Evolutionary conservation across 2,888 invertebrate species (phyloP).

Genomic region (Crossocerus cetratus): DNA sequence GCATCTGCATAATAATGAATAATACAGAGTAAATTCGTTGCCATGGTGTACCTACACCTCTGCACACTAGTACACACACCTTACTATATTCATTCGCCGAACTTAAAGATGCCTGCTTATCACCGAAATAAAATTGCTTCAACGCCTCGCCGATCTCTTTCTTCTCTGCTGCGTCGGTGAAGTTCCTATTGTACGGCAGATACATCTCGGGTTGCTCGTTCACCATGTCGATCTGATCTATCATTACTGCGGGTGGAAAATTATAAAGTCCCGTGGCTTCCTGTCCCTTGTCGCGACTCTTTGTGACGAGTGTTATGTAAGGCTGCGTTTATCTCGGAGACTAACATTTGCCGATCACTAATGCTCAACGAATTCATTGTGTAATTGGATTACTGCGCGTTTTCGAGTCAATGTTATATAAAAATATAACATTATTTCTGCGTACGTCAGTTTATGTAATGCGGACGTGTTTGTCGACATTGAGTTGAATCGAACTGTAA

Average conservation of each 20-base stretch:
- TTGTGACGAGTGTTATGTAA: too few species aligned
- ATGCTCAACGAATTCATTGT: too few species aligned
- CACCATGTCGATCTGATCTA: conserved; percentile 59
- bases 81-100: conserved; percentile 42
- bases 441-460: not conserved
- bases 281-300: too few species aligned
- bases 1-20: conserved; percentile 56
- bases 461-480: not conserved
- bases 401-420: not conserved
- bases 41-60: not conserved
- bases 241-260: conserved; percentile 43
- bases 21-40: not conserved
- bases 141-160: conserved; percentile 59
- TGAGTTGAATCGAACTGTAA: not conserved
- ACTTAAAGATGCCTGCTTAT: conserved; percentile 63
- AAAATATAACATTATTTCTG: not conserved
- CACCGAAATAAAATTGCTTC: conserved; percentile 66
- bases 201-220: conserved; percentile 68
- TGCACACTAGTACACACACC: conserved; percentile 23
- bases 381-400: too few species aligned
- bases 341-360: too few species aligned
- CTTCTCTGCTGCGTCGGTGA: conserved; percentile 59
- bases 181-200: conserved; percentile 67
- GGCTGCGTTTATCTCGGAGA: too few species aligned
- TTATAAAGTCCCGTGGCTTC: not conserved